Percentiles rank a stretch among this genome's conserved stretches.
These are phyloP conservation scores for Macrotis lagotis DNA, from an alignment of 2,113 vertebrate species.

Conservation along the genomic window DNA sequence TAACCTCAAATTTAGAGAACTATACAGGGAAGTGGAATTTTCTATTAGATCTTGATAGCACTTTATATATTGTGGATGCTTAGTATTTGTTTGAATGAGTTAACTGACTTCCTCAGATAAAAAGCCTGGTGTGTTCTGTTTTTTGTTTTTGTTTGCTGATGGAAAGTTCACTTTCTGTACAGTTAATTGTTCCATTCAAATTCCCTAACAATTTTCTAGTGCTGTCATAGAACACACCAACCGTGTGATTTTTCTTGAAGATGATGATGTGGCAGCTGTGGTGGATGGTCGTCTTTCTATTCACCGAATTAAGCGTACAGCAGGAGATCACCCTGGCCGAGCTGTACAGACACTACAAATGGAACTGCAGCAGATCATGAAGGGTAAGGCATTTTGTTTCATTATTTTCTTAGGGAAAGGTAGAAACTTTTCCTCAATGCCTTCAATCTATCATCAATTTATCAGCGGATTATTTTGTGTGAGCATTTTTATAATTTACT, in stretches of 20 bases:
- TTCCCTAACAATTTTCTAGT: conserved; percentile 78
- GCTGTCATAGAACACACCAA: conserved; percentile 99
- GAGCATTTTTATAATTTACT: neutral
- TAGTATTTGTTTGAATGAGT: neutral
- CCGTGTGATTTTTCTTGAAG: conserved; percentile 97
- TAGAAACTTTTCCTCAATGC: neutral
- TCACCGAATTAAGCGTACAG: conserved; percentile 95
- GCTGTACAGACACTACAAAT: conserved; percentile 98
- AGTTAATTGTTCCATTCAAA: neutral
- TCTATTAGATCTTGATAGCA: neutral
- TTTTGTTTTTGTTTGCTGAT: conserved; percentile 8
- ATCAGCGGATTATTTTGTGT: neutral
- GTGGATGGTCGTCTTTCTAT: conserved; percentile 95
- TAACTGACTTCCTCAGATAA: neutral
- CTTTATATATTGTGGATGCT: neutral
- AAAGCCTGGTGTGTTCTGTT: neutral
- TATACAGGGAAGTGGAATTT: neutral
- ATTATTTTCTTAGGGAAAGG: conserved; percentile 4
- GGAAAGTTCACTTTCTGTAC: neutral
- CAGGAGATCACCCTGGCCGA: conserved; percentile 92
- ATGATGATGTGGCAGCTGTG: conserved; percentile 96
- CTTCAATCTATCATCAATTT: neutral
- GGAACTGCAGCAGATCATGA: conserved; percentile 99
- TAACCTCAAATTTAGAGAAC: neutral
- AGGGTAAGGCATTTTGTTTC: conserved; percentile 84